These are phyloP conservation scores for Drosophila triauraria DNA, from an alignment of 1,140 invertebrate species.

Conservation along the genomic window DNA sequence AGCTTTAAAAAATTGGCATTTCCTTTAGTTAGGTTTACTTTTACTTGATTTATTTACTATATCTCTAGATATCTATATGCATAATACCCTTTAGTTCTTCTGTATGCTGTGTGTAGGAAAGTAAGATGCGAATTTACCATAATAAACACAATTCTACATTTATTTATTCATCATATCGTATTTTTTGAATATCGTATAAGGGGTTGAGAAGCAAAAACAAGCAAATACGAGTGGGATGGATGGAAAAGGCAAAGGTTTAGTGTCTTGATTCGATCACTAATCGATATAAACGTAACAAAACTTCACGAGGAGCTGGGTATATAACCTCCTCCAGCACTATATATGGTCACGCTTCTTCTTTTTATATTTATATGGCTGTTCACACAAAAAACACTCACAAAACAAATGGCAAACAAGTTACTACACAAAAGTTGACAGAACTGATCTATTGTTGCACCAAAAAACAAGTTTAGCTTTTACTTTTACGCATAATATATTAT, in stretches of 20 bases:
- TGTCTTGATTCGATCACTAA: slow-evolving; percentile 33
- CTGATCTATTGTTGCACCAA: slow-evolving; percentile 9
- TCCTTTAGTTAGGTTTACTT: slow-evolving; percentile 53
- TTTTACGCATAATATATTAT: background rate
- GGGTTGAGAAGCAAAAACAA: slow-evolving; percentile 22
- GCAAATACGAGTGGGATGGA: slow-evolving; percentile 4
- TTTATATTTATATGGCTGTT: slow-evolving; percentile 29
- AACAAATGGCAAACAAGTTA: slow-evolving; percentile 56
- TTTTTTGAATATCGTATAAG: background rate
- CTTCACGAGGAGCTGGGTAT: slow-evolving; percentile 3
- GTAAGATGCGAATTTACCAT: slow-evolving; percentile 46
- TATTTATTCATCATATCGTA: slow-evolving; percentile 13
- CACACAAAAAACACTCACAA: slow-evolving; percentile 27
- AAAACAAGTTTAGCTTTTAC: slow-evolving; percentile 2
- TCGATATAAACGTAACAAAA: slow-evolving; percentile 35
- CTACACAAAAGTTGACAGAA: slow-evolving; percentile 28
- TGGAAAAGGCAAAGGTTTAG: slow-evolving; percentile 18
- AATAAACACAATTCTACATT: slow-evolving; percentile 24
- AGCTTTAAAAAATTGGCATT: slow-evolving; percentile 78
- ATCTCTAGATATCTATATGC: slow-evolving; percentile 44
- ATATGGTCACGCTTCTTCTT: slow-evolving; percentile 1
- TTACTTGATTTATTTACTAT: slow-evolving; percentile 7
- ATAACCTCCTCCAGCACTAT: background rate
- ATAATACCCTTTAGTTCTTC: slow-evolving; percentile 51
- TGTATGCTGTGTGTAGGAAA: slow-evolving; percentile 35